These are phyloP conservation scores for Melanotaenia nigrans DNA, from an alignment of 2,797 vertebrate species.

Conservation along the genomic window DNA sequence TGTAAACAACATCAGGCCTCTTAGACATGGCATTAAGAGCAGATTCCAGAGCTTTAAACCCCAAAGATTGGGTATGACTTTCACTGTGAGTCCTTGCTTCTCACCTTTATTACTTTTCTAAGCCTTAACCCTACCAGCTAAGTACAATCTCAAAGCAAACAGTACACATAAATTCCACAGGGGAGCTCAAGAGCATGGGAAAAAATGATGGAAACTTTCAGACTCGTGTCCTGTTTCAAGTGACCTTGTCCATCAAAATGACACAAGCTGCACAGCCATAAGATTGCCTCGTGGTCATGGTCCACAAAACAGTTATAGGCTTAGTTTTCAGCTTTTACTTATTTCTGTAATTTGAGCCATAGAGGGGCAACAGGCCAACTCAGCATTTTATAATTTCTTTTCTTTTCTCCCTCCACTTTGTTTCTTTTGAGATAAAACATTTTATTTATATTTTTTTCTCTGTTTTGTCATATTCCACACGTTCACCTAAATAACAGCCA, in stretches of 20 bases:
- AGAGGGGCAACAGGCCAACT: background rate
- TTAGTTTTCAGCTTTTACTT: slow-evolving; percentile 11
- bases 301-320: slow-evolving; percentile 20
- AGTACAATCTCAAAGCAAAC: slow-evolving; percentile 51
- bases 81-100: slow-evolving; percentile 37
- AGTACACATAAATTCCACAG: slow-evolving; percentile 54
- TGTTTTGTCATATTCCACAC: slow-evolving; percentile 30
- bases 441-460: slow-evolving; percentile 22
- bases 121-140: slow-evolving; percentile 39
- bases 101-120: slow-evolving; percentile 61
- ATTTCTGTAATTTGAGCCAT: slow-evolving; percentile 14
- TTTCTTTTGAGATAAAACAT: slow-evolving; percentile 38
- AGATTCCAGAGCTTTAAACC: slow-evolving; percentile 12
- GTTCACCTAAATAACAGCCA: slow-evolving; percentile 25
- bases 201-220: slow-evolving; percentile 36
- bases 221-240: slow-evolving; percentile 15
- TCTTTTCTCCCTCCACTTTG: slow-evolving; percentile 4
- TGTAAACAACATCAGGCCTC: slow-evolving; percentile 9
- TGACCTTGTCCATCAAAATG: slow-evolving; percentile 56
- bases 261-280: slow-evolving; percentile 24
- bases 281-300: slow-evolving; percentile 25
- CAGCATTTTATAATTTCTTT: slow-evolving; percentile 15
- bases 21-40: slow-evolving; percentile 14
- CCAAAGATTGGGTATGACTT: slow-evolving; percentile 51
- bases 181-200: slow-evolving; percentile 24